Percentiles rank a stretch among this genome's conserved stretches.
Conservation (phyloP, 2,797 vertebrate genomes). For the Microctenopoma lineatum region DNA sequence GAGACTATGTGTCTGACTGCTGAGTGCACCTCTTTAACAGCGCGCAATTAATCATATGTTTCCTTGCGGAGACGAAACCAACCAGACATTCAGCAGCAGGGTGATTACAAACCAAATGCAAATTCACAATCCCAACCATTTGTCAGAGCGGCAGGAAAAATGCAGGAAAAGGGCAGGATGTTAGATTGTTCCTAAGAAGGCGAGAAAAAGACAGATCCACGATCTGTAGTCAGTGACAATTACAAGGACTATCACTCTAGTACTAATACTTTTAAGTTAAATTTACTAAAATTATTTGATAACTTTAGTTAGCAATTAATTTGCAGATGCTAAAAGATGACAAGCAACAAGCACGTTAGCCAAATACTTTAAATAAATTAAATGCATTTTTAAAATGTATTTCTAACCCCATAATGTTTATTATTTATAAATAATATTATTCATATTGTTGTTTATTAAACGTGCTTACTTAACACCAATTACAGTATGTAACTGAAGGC, state of each 20-base stretch:
- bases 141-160: conserved; percentile 47
- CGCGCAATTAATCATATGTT: conserved; percentile 81
- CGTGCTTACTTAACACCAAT: no score
- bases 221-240: conserved; percentile 13
- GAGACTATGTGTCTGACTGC: conserved; percentile 75
- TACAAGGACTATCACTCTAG: conserved; percentile 10
- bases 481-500: no score
- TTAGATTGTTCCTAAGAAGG: conserved; percentile 41
- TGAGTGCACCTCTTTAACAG: conserved; percentile 78
- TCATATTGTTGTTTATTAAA: no score
- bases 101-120: conserved; percentile 72
- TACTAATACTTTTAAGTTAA: not conserved
- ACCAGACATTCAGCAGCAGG: conserved; percentile 70
- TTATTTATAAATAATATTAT: no score
- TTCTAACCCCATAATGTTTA: no score
- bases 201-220: conserved; percentile 31
- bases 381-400: no score
- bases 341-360: no score
- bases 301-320: not conserved
- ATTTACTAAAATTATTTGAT: not conserved
- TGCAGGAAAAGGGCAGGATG: conserved; percentile 35
- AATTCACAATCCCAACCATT: conserved; percentile 51
- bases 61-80: conserved; percentile 70
- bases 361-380: no score
- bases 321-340: not conserved